Percentiles rank a stretch among this genome's conserved stretches.
Conservation (phyloP, 2,797 vertebrate species). For the Enteromius argenteus region DNA sequence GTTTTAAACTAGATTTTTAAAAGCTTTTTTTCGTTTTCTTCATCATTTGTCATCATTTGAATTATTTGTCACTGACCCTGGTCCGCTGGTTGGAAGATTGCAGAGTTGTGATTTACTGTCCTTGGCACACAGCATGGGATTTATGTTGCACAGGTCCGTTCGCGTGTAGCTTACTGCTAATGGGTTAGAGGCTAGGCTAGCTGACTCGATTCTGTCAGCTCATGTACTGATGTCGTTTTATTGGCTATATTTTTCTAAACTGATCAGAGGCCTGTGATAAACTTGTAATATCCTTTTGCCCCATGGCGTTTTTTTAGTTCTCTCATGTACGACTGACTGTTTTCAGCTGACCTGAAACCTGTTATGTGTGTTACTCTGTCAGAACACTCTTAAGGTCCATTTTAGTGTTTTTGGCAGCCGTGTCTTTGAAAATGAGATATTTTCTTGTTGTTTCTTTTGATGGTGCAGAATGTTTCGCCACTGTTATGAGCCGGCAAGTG, state of each 20-base stretch:
- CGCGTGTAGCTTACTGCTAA: slow-evolving; percentile 46
- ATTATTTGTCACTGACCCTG: slow-evolving; percentile 11
- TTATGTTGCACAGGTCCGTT: slow-evolving; percentile 55
- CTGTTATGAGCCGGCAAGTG: neutral
- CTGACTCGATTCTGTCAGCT: neutral
- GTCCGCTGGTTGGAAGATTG: slow-evolving; percentile 57
- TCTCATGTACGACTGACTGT: neutral
- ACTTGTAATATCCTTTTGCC: slow-evolving; percentile 34
- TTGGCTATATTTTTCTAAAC: slow-evolving; percentile 1
- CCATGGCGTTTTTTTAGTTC: neutral
- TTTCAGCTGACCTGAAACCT: neutral
- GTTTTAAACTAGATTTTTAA: neutral
- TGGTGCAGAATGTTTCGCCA: neutral
- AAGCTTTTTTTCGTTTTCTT: neutral
- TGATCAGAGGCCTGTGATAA: slow-evolving; percentile 51
- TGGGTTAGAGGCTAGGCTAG: slow-evolving; percentile 23
- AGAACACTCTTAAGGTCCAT: neutral
- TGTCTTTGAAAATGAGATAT: neutral
- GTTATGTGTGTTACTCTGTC: neutral
- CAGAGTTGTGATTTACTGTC: slow-evolving; percentile 71
- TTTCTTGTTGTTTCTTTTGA: neutral
- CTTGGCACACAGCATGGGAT: slow-evolving; percentile 62
- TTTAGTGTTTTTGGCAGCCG: neutral
- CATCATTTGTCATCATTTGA: neutral
- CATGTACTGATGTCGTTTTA: slow-evolving; percentile 36